Evolutionary conservation across 1,140 invertebrate genomes (phyloP).

Genomic region (Saccostrea echinata): DNA sequence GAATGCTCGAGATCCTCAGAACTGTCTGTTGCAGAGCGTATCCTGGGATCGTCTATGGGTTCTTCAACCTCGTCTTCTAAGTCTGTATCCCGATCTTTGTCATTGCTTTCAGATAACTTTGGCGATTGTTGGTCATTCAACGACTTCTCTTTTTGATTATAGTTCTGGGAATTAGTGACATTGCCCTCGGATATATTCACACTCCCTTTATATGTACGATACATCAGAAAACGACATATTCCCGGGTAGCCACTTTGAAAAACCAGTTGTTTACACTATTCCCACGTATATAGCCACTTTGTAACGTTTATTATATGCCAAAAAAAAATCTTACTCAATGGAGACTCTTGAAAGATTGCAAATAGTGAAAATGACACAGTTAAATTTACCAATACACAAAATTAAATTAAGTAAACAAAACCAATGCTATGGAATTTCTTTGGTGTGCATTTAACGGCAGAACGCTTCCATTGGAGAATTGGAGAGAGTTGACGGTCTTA

Average conservation of each 20-base stretch:
- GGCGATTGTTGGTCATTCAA: not conserved
- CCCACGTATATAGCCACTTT: not conserved
- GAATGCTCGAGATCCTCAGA: not conserved
- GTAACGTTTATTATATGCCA: too few relatives aligned
- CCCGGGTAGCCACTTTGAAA: not conserved
- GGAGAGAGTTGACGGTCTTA: not conserved
- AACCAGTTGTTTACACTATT: not conserved
- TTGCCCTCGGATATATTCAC: not conserved
- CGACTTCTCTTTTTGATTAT: not conserved
- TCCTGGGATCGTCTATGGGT: not conserved
- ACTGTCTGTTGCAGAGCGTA: not conserved
- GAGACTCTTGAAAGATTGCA: not conserved
- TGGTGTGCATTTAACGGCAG: constrained; percentile 28
- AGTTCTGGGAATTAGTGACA: not conserved
- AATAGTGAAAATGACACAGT: not conserved
- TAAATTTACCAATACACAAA: not conserved
- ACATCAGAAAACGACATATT: not conserved
- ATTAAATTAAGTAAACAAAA: not conserved
- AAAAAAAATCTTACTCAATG: not conserved
- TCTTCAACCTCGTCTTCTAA: not conserved
- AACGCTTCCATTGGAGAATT: not conserved
- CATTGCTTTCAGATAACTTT: not conserved
- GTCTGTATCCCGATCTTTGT: not conserved
- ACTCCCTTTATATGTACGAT: not conserved
- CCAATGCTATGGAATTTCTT: not conserved